Conservation (phyloP, 2,797 vertebrate species). For the Astyanax mexicanus region DNA sequence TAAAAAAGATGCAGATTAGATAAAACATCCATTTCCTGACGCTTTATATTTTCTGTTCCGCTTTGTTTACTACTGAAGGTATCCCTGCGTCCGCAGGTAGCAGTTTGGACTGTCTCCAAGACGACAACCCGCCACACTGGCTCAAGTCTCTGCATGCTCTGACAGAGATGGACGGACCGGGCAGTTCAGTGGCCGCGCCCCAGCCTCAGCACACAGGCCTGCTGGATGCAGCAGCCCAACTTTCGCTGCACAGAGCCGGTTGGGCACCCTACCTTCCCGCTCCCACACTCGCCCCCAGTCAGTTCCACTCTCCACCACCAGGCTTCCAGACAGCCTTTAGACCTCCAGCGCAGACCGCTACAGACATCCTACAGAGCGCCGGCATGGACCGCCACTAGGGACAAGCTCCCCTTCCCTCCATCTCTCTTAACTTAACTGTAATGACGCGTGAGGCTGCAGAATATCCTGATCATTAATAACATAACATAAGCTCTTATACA, state of each 20-base stretch:
- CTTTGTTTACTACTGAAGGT: conserved; percentile 72
- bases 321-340: conserved; percentile 99
- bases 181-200: conserved; percentile 80
- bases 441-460: conserved; percentile 79
- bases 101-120: conserved; percentile 98
- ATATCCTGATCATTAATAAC: conserved; percentile 81
- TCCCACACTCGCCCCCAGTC: conserved; percentile 88
- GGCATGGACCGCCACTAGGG: conserved; percentile 97
- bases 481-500: conserved; percentile 79
- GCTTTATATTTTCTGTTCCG: background rate
- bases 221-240: conserved; percentile 88
- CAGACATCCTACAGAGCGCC: conserved; percentile 99
- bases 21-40: too few relatives aligned
- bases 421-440: conserved; percentile 63
- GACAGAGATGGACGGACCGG: conserved; percentile 96
- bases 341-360: conserved; percentile 95
- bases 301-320: conserved; percentile 96
- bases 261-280: conserved; percentile 91
- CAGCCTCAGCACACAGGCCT: conserved; percentile 84
- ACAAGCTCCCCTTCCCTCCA: conserved; percentile 72
- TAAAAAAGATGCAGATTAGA: too few relatives aligned
- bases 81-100: conserved; percentile 92
- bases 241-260: conserved; percentile 95
- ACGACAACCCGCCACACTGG: conserved; percentile 99
- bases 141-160: conserved; percentile 98